phyloP scores from a whole-genome alignment of 2,113 vertebrate species.

The Ovis aries region DNA sequence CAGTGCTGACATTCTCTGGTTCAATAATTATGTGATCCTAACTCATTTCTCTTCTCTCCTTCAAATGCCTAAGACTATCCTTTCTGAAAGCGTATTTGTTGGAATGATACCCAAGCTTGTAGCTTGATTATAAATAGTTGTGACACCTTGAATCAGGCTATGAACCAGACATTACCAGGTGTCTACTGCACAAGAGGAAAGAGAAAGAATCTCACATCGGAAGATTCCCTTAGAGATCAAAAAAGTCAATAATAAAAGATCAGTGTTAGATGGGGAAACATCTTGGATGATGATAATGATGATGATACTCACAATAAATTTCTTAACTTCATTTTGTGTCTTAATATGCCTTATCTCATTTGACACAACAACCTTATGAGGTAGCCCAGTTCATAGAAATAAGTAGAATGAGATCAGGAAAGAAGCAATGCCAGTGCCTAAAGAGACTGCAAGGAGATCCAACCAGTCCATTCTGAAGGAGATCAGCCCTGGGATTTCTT shows the following conservation, averaged over 20 bases:
- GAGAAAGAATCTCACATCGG: constrained; percentile 14
- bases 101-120: constrained; percentile 12
- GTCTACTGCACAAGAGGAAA: constrained; percentile 5
- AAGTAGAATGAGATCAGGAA: constrained; percentile 1
- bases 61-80: background rate
- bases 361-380: constrained; percentile 39
- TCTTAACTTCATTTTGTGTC: constrained; percentile 56
- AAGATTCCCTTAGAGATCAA: constrained; percentile 15
- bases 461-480: no score
- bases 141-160: constrained; percentile 45
- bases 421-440: background rate
- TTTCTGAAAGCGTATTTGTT: constrained; percentile 23
- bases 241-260: constrained; percentile 43
- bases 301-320: constrained; percentile 47
- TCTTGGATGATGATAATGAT: constrained; percentile 49
- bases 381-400: background rate
- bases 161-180: constrained; percentile 42
- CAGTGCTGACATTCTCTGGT: background rate
- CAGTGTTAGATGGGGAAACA: constrained; percentile 55
- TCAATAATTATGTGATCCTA: constrained; percentile 23
- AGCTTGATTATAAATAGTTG: constrained; percentile 47
- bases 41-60: background rate
- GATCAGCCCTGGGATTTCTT: no score
- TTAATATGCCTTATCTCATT: constrained; percentile 48
- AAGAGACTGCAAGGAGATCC: background rate